Evolutionary conservation across 2,113 vertebrate species (phyloP), one percentile per base, ranked within the genome.

Genomic region (Cynoglossus semilaevis): DNA sequence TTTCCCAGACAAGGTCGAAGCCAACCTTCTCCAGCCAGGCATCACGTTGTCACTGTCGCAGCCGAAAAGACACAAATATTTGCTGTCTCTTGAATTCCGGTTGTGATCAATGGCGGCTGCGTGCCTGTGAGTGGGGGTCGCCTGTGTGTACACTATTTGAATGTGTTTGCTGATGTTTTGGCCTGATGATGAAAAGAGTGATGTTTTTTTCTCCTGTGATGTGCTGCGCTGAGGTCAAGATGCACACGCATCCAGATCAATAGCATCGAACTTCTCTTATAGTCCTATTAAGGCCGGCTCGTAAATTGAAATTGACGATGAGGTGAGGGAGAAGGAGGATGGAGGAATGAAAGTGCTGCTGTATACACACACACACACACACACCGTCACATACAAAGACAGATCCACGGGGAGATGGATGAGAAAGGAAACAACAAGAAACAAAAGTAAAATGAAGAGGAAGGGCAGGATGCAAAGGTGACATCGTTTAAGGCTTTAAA

Each of bases 301-400:
- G 70, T 88, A 84, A 87, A 89, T 88, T 88, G 86, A 85, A 87
- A 90, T 78, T 85, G 87, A 88, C 79, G 81, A 85, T 62, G 29
- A 61, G 45, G 17, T 18, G 47, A 15, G 38, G 38, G 69, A 40
- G 51, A 45, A 46, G 68, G 18, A 41, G 62, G 45, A 59, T 57
- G 63, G 60, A 44, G 62, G 63, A 47, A 42, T 34, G 37, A 36
- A 42, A 55, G 40, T 19, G 22, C 45, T 22, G 17, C 57, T 40
- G 19, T 17, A 65, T 15, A 57, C 15, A 34, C 45, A 35, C 18
- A 57, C 44, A 40, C 37, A 66, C 13, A 57, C 13, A 19, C 18
- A 37, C 29, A 60, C 47, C n/a, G 29, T 42, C 55, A 64, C 29
- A 71, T 44, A 35, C 41, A 43, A 74, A 71, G 17, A 66, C 48